Conservation (phyloP, 1,140 invertebrate genomes). For the Teleopsis dalmanni region DNA sequence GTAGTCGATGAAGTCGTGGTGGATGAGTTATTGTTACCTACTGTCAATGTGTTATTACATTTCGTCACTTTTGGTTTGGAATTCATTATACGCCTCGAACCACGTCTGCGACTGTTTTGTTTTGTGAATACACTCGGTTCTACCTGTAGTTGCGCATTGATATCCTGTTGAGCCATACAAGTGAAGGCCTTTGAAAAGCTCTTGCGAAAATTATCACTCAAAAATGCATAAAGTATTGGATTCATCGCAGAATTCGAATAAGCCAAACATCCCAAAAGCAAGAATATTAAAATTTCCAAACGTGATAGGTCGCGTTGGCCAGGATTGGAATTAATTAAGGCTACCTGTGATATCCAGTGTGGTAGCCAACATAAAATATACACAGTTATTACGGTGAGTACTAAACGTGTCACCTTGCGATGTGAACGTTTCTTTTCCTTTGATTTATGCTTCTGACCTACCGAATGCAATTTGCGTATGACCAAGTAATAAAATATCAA, state of each 20-base stretch:
- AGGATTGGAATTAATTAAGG: slow-evolving; percentile 61
- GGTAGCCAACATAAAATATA: slow-evolving; percentile 96
- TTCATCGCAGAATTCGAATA: slow-evolving; percentile 98
- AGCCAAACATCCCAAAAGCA: slow-evolving; percentile 78
- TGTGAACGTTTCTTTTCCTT: slow-evolving; percentile 88
- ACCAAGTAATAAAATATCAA: slow-evolving; percentile 93
- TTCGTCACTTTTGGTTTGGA: neutral
- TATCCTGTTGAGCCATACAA: slow-evolving; percentile 72
- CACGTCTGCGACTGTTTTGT: slow-evolving; percentile 29
- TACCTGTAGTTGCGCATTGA: slow-evolving; percentile 76
- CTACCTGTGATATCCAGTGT: slow-evolving; percentile 82
- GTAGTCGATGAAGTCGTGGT: slow-evolving; percentile 1
- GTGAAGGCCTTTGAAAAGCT: slow-evolving; percentile 87
- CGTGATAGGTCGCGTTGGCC: slow-evolving; percentile 56
- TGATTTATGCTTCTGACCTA: slow-evolving; percentile 64
- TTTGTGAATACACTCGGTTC: slow-evolving; percentile 87
- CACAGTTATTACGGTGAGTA: slow-evolving; percentile 90
- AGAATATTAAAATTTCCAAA: slow-evolving; percentile 68
- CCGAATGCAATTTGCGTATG: slow-evolving; percentile 78
- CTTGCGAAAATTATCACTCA: slow-evolving; percentile 92
- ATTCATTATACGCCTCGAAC: slow-evolving; percentile 20
- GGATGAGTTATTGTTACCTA: neutral
- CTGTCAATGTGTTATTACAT: neutral
- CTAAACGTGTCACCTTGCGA: slow-evolving; percentile 85
- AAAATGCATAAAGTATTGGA: slow-evolving; percentile 91